Conservation (phyloP, 2,888 invertebrate species). For the Formica aserva region DNA sequence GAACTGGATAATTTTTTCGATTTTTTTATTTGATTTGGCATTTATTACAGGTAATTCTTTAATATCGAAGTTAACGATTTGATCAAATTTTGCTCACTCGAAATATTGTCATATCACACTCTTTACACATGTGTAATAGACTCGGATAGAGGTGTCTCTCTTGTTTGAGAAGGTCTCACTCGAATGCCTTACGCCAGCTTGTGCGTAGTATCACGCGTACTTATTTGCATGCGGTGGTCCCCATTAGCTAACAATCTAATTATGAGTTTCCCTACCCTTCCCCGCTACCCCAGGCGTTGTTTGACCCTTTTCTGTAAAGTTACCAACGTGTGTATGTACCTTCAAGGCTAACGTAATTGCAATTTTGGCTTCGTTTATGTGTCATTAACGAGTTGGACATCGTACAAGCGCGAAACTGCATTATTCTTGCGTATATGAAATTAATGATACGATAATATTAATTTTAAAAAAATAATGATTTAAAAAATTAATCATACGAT, state of each 20-base stretch:
- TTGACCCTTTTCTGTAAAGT: constrained; percentile 34
- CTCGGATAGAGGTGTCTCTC: neutral
- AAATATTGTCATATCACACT: neutral
- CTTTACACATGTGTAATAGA: constrained; percentile 8
- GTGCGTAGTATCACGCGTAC: constrained; percentile 47
- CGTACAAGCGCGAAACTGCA: neutral
- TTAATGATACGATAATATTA: neutral
- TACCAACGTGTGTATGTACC: constrained; percentile 24
- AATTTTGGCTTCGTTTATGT: constrained; percentile 43
- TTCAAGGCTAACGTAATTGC: constrained; percentile 1
- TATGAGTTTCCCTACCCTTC: constrained; percentile 51
- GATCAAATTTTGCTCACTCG: neutral
- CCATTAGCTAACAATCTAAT: constrained; percentile 74
- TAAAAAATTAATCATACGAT: neutral
- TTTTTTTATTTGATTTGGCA: neutral
- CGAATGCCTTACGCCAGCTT: constrained; percentile 8
- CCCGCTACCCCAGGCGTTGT: neutral
- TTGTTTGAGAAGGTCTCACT: neutral
- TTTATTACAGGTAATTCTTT: neutral
- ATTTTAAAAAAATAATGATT: neutral
- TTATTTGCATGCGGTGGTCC: constrained; percentile 69
- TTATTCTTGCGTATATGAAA: neutral
- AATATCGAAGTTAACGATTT: neutral
- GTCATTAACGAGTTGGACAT: constrained; percentile 2
- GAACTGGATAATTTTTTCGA: neutral